phyloP scores from a whole-genome alignment of 2,113 vertebrate genomes.

The Plecturocebus donacophilus region DNA sequence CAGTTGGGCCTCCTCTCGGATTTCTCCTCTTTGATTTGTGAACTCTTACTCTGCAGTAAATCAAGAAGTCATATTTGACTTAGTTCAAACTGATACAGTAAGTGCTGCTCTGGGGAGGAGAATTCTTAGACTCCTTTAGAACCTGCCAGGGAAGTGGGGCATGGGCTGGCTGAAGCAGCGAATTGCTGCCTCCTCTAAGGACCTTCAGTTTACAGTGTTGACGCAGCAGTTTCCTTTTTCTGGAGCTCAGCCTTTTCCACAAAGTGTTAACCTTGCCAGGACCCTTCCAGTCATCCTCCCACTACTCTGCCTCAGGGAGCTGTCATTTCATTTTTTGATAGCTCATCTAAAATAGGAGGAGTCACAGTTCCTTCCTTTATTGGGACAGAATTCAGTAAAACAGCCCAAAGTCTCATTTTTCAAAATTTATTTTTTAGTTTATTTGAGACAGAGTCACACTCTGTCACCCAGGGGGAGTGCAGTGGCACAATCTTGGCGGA shows the following conservation, averaged over 20 bases:
- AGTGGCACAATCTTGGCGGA: too few relatives aligned
- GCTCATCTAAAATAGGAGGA: conserved; percentile 34
- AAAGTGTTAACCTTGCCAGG: conserved; percentile 41
- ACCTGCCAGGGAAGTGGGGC: neutral
- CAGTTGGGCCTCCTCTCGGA: neutral
- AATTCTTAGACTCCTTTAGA: conserved; percentile 38
- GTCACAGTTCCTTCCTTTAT: neutral
- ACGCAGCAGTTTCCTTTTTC: conserved; percentile 62
- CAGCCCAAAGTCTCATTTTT: neutral
- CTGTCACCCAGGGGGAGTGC: too few relatives aligned
- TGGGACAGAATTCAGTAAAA: conserved; percentile 17
- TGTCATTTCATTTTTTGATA: conserved; percentile 24
- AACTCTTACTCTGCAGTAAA: neutral
- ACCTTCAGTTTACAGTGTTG: conserved; percentile 39
- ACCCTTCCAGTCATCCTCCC: conserved; percentile 40
- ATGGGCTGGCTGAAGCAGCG: neutral
- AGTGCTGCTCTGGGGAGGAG: conserved; percentile 37
- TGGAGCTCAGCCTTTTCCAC: conserved; percentile 31
- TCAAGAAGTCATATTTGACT: conserved; percentile 25
- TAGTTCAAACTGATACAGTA: conserved; percentile 1
- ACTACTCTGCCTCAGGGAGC: neutral
- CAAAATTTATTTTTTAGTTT: too few relatives aligned
- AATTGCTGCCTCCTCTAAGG: conserved; percentile 6
- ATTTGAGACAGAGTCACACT: too few relatives aligned
- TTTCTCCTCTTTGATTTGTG: conserved; percentile 19